Evolutionary conservation across 2,888 invertebrate species (phyloP), one percentile per base, ranked within the genome.

Genomic region (Morinoia aosen): DNA sequence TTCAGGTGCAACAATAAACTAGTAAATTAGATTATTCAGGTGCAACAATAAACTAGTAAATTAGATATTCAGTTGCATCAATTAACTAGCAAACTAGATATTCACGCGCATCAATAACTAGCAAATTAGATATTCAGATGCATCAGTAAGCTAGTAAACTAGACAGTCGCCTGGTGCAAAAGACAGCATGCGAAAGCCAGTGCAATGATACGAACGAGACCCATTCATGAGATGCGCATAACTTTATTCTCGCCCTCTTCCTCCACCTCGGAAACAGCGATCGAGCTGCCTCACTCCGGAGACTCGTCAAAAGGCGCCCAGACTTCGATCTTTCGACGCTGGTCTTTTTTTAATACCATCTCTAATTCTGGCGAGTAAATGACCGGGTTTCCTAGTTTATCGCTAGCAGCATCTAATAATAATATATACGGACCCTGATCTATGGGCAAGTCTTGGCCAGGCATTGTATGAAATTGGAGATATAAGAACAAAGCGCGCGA

Each of bases 331-430:
- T 93, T 93, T 93, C 93, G 93, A 93, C 93, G 93, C 57, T 57
- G 11, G 93, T 12, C 93, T 48, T 93, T 93, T 93, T 93, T 48
- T 93, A 93, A 93, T 93, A 93, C 93, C 93, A 93, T 93, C 93
- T 93, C 93, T 93, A 93, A 93, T 93, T 93, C 57, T n/a, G n/a
- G 33, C 48, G 48, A 93, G 57, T 48, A 93, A 93, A 93, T 93
- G 93, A 93, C 93, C 57, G 93, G 93, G 93, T 93, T 93, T 93
- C 93, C 93, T 58, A 93, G 93, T 93, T 93, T 93, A 93, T 93
- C 93, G 93, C 93, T 93, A n/a, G 93, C 39, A 93, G 93, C 93
- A 93, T 93, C 93, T 93, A 93, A 93, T 93, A 93, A 93, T 93
- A 93, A 93, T 93, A 93, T 93, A 93, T 93, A 93, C 93, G 93